Conservation (phyloP, 1,140 invertebrate species). For the Tetraneura akinire region DNA sequence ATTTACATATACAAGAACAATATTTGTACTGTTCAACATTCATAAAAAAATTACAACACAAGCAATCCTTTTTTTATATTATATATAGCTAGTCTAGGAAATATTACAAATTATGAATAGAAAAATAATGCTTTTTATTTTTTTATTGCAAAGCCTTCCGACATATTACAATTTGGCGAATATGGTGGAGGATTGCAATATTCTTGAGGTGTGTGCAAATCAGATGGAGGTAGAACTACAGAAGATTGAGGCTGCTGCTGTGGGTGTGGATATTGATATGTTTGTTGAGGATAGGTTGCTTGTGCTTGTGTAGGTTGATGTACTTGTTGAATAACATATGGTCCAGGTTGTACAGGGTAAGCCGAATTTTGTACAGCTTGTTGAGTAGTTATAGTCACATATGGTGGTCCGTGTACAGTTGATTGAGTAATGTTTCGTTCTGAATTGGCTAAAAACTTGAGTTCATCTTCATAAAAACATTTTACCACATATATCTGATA, state of each 20-base stretch:
- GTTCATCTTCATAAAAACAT: constrained; percentile 18
- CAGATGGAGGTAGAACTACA: neutral
- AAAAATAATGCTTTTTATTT: neutral
- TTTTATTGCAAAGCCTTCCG: neutral
- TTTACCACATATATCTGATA: constrained; percentile 31
- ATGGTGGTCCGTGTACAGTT: neutral
- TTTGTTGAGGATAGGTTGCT: constrained; percentile 16
- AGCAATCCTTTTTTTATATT: neutral
- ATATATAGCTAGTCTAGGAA: neutral
- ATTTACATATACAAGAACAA: neutral
- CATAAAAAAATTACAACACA: neutral
- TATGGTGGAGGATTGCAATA: constrained; percentile 24
- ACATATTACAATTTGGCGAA: constrained; percentile 1
- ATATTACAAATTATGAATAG: neutral
- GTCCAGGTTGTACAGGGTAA: constrained; percentile 23
- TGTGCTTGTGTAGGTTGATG: neutral
- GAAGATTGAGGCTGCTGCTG: constrained; percentile 7
- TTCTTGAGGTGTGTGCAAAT: neutral
- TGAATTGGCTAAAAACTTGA: neutral
- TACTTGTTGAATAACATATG: constrained; percentile 22
- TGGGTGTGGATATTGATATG: neutral
- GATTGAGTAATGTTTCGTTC: neutral
- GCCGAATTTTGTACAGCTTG: neutral
- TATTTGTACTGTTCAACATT: constrained; percentile 21
- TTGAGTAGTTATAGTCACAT: constrained; percentile 4